A percentile compares a stretch with the other conserved stretches of the same genome.
These are phyloP conservation scores for Torymus tubicola DNA, from an alignment of 2,888 invertebrate species.

Conservation along the genomic window DNA sequence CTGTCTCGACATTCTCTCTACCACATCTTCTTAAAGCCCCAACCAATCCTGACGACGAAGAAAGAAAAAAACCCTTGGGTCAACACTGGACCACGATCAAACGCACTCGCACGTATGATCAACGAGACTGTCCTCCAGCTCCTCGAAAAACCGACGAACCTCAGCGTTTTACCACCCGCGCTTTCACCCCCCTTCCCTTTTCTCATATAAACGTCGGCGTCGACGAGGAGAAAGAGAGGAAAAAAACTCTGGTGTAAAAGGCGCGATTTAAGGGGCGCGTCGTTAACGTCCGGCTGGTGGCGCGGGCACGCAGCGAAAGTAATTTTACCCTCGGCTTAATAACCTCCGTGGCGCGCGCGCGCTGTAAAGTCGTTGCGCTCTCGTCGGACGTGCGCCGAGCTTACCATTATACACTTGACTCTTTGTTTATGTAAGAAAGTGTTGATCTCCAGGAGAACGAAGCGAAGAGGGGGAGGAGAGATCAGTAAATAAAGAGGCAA, in stretches of 20 bases:
- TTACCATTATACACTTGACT: too few species aligned
- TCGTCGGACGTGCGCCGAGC: background rate
- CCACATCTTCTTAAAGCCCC: too few species aligned
- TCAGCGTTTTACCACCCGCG: too few species aligned
- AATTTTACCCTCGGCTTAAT: constrained; percentile 50
- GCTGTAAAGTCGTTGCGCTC: background rate
- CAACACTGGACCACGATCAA: too few species aligned
- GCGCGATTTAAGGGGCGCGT: constrained; percentile 33
- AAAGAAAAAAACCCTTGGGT: too few species aligned
- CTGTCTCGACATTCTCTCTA: too few species aligned
- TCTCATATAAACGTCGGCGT: background rate
- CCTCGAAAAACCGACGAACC: background rate
- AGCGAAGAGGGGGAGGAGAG: background rate
- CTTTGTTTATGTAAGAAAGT: constrained; percentile 16
- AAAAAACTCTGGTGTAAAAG: constrained; percentile 9
- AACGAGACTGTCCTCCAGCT: background rate
- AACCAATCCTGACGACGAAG: too few species aligned
- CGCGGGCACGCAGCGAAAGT: constrained; percentile 5
- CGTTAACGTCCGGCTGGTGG: constrained; percentile 20
- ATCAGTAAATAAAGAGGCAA: background rate
- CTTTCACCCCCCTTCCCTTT: too few species aligned
- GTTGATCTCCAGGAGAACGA: background rate
- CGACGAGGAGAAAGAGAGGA: constrained; percentile 3
- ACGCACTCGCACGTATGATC: background rate
- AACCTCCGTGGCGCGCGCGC: constrained; percentile 16